Base-by-base conservation (phyloP, 2,888 invertebrate species). In the Belgica antarctica region DNA sequence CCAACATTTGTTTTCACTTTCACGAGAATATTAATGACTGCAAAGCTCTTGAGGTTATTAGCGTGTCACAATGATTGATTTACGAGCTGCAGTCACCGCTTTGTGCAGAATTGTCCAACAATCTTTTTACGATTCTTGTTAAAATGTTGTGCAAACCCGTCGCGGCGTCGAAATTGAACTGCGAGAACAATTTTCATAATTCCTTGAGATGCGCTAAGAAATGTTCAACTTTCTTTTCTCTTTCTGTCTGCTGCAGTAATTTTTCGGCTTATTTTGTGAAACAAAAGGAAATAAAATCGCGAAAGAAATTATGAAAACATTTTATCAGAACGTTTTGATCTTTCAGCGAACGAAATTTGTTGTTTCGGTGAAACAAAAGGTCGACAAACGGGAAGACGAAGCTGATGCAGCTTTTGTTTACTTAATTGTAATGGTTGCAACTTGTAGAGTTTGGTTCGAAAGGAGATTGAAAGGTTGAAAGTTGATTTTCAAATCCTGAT, bases 31-130 rank as follows among this genome's bases (percentile, higher is more conserved):
- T 25, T 27, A 61, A 27, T 25, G 15, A 19, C 15, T 17, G 12
- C 36, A 62, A 47, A 47, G 47, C 22, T 66, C 66, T 66, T 66
- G 66, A 52, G 66, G 66, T 66, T 66, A 66, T 66, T 66, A n/a
- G 22, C 36, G 19, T 52, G 66, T 66, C 66, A 66, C 25, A 66
- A 66, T 66, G 66, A 66, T 66, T 66, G 36, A 66, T 66, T 66
- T 66, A 52, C 52, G 52, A 52, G 52, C 41, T 41, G 41, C 15
- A 15, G 41, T 41, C 41, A 41, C 41, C 15, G 41, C 41, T 10
- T 12, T 15, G 41, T 5, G 41, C 41, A 5, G 41, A 41, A 41
- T 2, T n/a, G n/a, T n/a, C 15, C 41, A 41, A 15, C 41, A 41
- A n/a, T n/a, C n/a, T n/a, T n/a, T n/a, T n/a, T n/a, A n/a, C n/a